A percentile compares a stretch with the other conserved stretches of the same genome.
These are phyloP conservation scores for Acanthopleura granulata DNA, from an alignment of 2,888 invertebrate species.

Conservation along the genomic window DNA sequence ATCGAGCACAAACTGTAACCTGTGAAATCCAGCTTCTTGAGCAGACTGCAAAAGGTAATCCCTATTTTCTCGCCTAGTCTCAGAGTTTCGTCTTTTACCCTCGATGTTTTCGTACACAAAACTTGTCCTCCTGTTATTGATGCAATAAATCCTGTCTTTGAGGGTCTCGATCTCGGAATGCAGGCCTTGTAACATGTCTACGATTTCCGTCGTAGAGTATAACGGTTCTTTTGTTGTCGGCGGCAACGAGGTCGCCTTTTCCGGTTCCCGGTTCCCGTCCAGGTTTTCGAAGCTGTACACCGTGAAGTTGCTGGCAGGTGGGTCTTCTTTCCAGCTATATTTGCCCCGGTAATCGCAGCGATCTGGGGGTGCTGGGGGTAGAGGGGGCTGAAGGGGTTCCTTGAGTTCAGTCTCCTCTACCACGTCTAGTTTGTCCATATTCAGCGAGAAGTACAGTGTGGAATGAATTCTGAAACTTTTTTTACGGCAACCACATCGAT, in stretches of 20 bases:
- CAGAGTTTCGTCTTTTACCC: constrained; percentile 4
- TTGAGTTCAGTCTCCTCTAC: constrained; percentile 3
- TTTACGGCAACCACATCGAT: too few species aligned
- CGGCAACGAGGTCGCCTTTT: background rate
- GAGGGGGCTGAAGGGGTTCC: constrained; percentile 17
- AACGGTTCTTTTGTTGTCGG: constrained; percentile 2
- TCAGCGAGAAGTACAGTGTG: constrained; percentile 8
- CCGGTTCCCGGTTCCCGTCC: background rate
- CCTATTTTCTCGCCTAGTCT: background rate
- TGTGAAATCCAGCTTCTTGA: constrained; percentile 8
- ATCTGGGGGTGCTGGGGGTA: background rate
- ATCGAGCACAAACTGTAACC: constrained; percentile 6
- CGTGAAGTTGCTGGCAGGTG: background rate
- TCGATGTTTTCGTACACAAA: constrained; percentile 12
- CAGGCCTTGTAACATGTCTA: constrained; percentile 17
- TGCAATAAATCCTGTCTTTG: constrained; percentile 6
- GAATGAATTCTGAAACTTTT: background rate
- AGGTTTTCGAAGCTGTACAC: constrained; percentile 15
- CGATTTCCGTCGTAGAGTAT: background rate
- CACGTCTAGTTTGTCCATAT: constrained; percentile 6
- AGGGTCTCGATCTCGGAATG: constrained; percentile 15
- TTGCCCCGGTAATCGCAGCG: background rate
- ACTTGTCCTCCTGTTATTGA: background rate
- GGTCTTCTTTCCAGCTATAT: background rate
- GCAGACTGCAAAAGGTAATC: constrained; percentile 6